Evolutionary conservation across 2,113 vertebrate genomes (phyloP).

Genomic region (Petromus typicus): DNA sequence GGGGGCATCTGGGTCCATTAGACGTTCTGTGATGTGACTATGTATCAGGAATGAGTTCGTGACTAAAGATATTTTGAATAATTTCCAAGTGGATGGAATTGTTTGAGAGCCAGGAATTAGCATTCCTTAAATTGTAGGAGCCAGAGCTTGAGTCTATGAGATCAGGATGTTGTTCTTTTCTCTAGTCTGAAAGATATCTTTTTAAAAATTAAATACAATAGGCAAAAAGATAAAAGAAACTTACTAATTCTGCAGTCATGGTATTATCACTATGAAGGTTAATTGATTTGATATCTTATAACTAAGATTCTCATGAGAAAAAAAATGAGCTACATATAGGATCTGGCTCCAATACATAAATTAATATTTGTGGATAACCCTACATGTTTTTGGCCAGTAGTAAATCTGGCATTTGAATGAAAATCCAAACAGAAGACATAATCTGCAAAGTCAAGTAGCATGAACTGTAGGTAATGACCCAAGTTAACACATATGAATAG

Average conservation of each 20-base stretch:
- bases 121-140: neutral
- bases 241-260: neutral
- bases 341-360: neutral
- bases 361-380: neutral
- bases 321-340: neutral
- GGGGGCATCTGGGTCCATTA: slow-evolving; percentile 81
- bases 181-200: slow-evolving; percentile 79
- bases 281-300: neutral
- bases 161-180: slow-evolving; percentile 66
- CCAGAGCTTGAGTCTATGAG: slow-evolving; percentile 56
- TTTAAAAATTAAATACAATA: slow-evolving; percentile 81
- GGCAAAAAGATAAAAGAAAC: neutral
- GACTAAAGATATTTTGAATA: slow-evolving; percentile 74
- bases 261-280: neutral
- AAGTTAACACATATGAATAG: neutral
- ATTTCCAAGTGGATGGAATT: slow-evolving; percentile 81
- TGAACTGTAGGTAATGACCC: neutral
- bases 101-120: slow-evolving; percentile 78
- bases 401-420: neutral
- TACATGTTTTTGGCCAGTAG: neutral
- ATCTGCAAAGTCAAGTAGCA: neutral
- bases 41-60: slow-evolving; percentile 86
- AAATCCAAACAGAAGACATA: neutral
- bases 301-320: neutral
- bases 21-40: slow-evolving; percentile 77